Evolutionary conservation across 2,888 invertebrate genomes (phyloP).

Genomic region (Platerodrilus igneus): DNA sequence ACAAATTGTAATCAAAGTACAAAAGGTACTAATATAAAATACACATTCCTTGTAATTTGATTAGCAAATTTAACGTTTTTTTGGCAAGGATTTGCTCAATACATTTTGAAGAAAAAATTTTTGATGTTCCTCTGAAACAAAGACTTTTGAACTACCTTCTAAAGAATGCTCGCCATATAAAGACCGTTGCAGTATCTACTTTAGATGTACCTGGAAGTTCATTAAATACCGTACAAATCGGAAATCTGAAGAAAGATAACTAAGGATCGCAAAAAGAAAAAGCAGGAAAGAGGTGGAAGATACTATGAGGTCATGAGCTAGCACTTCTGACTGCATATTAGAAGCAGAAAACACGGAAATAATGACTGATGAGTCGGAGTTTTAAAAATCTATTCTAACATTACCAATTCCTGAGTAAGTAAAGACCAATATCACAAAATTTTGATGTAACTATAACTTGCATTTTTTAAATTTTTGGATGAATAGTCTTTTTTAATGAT

Average conservation of each 20-base stretch:
- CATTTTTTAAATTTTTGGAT: no score
- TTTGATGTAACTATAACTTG: slow-evolving; percentile 1
- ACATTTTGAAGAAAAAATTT: slow-evolving; percentile 1
- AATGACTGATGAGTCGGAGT: background rate
- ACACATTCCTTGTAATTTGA: no score
- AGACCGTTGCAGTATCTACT: background rate
- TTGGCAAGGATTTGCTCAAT: slow-evolving; percentile 1
- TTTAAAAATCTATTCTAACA: no score
- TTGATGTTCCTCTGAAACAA: background rate
- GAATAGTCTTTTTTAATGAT: no score
- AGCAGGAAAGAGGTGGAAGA: slow-evolving; percentile 2
- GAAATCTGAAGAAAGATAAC: background rate
- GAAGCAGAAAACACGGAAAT: background rate
- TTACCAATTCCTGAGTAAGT: no score
- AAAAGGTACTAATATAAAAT: slow-evolving; percentile 6
- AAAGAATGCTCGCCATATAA: background rate
- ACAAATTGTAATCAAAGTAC: slow-evolving; percentile 2
- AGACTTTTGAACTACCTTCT: background rate
- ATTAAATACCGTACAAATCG: background rate
- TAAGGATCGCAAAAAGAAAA: background rate
- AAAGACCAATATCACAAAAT: background rate
- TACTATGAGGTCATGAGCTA: background rate
- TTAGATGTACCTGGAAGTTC: slow-evolving; percentile 1
- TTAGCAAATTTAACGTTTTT: background rate
- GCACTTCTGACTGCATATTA: background rate